Evolutionary conservation across 2,113 vertebrate genomes (phyloP).

Genomic region (Tylochromis polylepis): DNA sequence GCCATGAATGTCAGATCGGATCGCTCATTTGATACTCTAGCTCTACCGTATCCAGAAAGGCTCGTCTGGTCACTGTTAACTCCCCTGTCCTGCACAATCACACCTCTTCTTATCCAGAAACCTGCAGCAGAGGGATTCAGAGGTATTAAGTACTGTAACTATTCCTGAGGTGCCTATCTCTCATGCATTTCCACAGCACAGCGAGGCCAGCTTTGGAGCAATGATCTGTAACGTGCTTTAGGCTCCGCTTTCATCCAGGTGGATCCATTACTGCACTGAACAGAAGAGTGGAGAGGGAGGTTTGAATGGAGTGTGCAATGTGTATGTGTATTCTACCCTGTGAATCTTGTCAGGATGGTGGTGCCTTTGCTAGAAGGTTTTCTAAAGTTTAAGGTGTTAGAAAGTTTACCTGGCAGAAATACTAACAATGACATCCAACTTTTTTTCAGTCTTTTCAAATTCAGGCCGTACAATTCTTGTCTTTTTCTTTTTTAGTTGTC

Average conservation of each 20-base stretch:
- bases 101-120: not conserved
- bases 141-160: not conserved
- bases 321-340: not conserved
- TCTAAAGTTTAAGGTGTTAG: not conserved
- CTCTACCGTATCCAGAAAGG: not conserved
- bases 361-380: not conserved
- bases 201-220: not conserved
- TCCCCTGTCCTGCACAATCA: not conserved
- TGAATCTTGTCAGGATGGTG: not conserved
- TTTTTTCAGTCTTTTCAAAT: not conserved
- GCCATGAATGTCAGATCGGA: not conserved
- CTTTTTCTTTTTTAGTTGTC: not conserved
- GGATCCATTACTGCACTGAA: slow-evolving; percentile 2
- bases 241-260: not conserved
- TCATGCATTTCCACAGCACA: not conserved
- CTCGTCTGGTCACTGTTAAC: not conserved
- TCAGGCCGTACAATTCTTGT: not conserved
- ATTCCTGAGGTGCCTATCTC: not conserved
- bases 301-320: not conserved
- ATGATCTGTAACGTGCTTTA: not conserved
- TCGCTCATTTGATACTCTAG: not conserved
- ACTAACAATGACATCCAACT: not conserved
- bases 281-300: not conserved
- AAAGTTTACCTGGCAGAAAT: not conserved
- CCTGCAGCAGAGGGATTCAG: not conserved